phyloP scores from a whole-genome alignment of 2,113 vertebrate genomes.

The Circaetus cinerascens region DNA sequence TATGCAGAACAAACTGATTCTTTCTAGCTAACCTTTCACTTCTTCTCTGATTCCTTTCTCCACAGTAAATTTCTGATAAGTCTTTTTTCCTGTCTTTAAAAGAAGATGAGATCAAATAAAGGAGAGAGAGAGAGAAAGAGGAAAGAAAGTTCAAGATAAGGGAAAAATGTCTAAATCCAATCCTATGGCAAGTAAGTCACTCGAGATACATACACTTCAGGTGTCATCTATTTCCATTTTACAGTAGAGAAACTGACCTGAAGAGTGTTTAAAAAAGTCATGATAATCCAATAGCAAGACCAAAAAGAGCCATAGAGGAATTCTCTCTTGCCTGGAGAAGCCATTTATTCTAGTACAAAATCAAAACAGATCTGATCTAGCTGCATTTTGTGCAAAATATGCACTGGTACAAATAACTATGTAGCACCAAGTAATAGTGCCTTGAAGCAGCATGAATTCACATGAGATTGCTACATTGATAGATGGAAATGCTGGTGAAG shows the following conservation, averaged over 20 bases:
- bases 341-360: not conserved
- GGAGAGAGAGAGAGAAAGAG: not conserved
- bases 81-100: not conserved
- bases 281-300: not conserved
- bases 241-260: not conserved
- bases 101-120: not conserved
- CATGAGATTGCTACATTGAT: not conserved
- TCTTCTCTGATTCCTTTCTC: not conserved
- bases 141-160: not conserved
- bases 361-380: not conserved
- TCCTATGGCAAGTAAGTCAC: not conserved
- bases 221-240: not conserved
- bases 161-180: not conserved
- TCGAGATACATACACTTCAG: not conserved
- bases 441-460: not conserved
- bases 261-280: not conserved
- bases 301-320: not conserved
- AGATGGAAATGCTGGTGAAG: not conserved
- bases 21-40: not conserved
- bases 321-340: not conserved
- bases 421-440: not conserved
- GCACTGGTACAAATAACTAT: not conserved
- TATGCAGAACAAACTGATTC: slow-evolving; percentile 25
- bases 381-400: not conserved
- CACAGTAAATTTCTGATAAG: not conserved